A percentile compares a stretch with the other conserved stretches of the same genome.
Conservation (phyloP, 2,113 vertebrate species). For the Manacus vitellinus region DNA sequence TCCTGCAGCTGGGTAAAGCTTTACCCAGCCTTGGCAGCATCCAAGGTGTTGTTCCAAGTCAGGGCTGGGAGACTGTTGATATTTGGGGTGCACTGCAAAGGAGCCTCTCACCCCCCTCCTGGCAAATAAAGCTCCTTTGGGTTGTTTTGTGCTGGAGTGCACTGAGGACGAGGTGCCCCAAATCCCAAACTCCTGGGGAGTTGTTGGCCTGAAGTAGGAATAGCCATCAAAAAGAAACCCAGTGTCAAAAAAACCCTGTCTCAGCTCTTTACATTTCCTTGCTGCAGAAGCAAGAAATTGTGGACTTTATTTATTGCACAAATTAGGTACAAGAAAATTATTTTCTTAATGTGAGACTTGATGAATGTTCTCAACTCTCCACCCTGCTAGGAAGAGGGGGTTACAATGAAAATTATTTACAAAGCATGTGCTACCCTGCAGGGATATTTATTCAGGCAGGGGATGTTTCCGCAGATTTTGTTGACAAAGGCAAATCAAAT, state of each 20-base stretch:
- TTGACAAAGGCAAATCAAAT: slow-evolving; percentile 73
- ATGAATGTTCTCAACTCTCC: slow-evolving; percentile 65
- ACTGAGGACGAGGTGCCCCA: not conserved
- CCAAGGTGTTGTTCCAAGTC: not conserved
- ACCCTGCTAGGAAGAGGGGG: slow-evolving; percentile 52
- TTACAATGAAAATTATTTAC: slow-evolving; percentile 73
- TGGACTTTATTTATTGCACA: slow-evolving; percentile 69
- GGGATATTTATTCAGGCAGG: slow-evolving; percentile 64
- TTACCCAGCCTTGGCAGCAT: not conserved
- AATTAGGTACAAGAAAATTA: slow-evolving; percentile 60
- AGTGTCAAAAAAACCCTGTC: not conserved
- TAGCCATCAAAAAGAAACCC: not conserved
- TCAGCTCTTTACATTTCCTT: not conserved
- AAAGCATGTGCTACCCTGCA: slow-evolving; percentile 68
- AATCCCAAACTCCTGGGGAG: not conserved
- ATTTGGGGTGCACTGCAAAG: not conserved
- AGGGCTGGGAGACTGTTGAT: not conserved
- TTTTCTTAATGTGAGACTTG: slow-evolving; percentile 60
- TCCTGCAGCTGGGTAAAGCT: not conserved
- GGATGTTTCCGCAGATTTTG: slow-evolving; percentile 55
- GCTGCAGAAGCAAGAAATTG: slow-evolving; percentile 47
- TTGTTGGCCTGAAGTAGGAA: not conserved
- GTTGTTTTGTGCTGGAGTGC: not conserved
- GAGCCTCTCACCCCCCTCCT: not conserved
- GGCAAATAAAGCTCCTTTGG: not conserved